phyloP scores from a whole-genome alignment of 2,113 vertebrate species.

The Balaenoptera acutorostrata region DNA sequence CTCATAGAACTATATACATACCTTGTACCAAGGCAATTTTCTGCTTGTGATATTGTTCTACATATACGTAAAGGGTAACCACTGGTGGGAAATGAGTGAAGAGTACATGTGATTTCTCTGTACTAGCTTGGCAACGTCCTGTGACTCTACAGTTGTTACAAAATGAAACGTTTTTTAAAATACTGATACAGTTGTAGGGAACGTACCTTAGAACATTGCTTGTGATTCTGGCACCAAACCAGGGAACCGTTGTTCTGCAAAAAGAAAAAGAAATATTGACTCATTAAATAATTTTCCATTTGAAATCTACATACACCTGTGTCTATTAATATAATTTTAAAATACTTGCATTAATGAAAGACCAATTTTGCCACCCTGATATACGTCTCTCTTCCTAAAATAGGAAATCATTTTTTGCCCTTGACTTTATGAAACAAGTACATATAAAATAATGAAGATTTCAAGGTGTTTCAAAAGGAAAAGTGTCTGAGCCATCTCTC shows the following conservation, averaged over 20 bases:
- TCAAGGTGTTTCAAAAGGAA: background rate
- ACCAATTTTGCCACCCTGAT: rapidly evolving
- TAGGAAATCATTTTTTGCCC: background rate
- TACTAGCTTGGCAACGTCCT: background rate
- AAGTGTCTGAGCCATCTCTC: rapidly evolving
- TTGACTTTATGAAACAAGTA: background rate
- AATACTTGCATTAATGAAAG: background rate
- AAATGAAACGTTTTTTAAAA: background rate
- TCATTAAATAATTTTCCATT: background rate
- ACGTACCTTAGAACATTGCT: slow-evolving; percentile 97
- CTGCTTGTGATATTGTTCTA: background rate
- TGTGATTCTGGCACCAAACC: slow-evolving; percentile 98
- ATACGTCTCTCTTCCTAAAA: background rate
- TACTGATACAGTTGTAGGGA: rapidly evolving
- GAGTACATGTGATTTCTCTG: rapidly evolving
- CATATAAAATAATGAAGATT: background rate
- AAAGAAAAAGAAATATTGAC: slow-evolving; percentile 36
- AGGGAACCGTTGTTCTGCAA: slow-evolving; percentile 95
- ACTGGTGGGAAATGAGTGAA: rapidly evolving
- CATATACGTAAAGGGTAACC: rapidly evolving
- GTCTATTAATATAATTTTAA: background rate
- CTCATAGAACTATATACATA: background rate
- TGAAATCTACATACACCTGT: background rate
- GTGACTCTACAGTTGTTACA: no score
- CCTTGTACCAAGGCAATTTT: rapidly evolving